Percentiles rank a stretch among this genome's conserved stretches.
phyloP scores from a whole-genome alignment of 2,797 vertebrate genomes.

The Syndactyla subalaris region DNA sequence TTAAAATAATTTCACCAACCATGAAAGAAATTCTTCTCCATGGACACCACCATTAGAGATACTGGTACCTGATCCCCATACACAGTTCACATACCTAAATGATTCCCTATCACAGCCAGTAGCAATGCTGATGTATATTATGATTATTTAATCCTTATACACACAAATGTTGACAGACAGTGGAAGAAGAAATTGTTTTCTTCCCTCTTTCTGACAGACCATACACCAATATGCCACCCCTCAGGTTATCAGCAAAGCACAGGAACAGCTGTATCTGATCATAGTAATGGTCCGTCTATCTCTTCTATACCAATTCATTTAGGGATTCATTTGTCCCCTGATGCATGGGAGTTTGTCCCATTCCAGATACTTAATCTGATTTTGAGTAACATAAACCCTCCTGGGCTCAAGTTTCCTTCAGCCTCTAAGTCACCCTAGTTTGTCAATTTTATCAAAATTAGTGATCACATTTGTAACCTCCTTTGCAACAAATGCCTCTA shows the following conservation, averaged over 20 bases:
- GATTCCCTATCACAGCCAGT: background rate
- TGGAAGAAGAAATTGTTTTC: background rate
- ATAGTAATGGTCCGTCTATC: background rate
- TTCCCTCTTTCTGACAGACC: background rate
- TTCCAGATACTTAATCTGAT: constrained; percentile 26
- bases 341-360: background rate
- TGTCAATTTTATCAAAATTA: constrained; percentile 46
- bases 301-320: constrained; percentile 16
- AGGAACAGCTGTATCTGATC: constrained; percentile 41
- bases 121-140: background rate
- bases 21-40: background rate
- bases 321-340: background rate
- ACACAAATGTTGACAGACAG: background rate
- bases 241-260: constrained; percentile 11
- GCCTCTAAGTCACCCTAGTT: background rate
- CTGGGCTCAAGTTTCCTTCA: background rate
- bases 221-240: background rate
- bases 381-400: background rate
- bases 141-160: background rate
- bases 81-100: background rate
- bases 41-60: background rate
- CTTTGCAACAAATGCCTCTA: background rate
- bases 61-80: background rate
- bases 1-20: background rate
- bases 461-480: background rate